Evolutionary conservation across 2,113 vertebrate species (phyloP).

Genomic region (Salvelinus alpinus): DNA sequence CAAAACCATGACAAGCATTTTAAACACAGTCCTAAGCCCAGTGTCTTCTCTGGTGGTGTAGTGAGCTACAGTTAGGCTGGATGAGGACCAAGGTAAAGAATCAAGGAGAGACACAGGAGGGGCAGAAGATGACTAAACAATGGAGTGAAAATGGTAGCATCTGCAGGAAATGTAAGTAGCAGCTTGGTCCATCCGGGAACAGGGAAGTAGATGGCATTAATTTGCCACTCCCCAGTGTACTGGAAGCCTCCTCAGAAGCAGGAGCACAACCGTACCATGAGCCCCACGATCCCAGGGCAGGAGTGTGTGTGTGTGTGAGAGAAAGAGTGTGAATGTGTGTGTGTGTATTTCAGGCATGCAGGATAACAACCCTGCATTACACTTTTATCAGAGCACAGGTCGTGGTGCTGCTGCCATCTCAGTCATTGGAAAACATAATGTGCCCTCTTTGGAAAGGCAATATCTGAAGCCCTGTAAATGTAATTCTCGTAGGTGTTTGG

Average conservation of each 20-base stretch:
- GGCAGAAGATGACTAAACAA: slow-evolving; percentile 39
- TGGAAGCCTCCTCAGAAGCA: slow-evolving; percentile 34
- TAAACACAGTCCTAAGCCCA: slow-evolving; percentile 40
- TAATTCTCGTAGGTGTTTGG: slow-evolving; percentile 11
- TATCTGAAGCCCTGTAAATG: slow-evolving; percentile 5
- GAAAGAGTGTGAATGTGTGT: slow-evolving; percentile 14
- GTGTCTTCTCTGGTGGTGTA: slow-evolving; percentile 30
- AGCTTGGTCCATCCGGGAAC: slow-evolving; percentile 43
- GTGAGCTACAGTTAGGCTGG: slow-evolving; percentile 26
- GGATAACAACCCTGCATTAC: slow-evolving; percentile 8
- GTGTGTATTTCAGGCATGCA: slow-evolving; percentile 12
- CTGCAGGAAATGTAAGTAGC: slow-evolving; percentile 28
- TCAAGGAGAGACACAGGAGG: slow-evolving; percentile 23
- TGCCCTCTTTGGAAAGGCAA: slow-evolving; percentile 1
- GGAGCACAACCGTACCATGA: not conserved
- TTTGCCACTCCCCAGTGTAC: slow-evolving; percentile 33
- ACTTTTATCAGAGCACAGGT: slow-evolving; percentile 27
- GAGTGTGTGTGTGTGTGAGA: not conserved
- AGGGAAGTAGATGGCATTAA: slow-evolving; percentile 23
- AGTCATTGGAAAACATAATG: slow-evolving; percentile 18
- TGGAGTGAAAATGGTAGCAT: slow-evolving; percentile 29
- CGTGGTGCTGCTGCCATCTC: not conserved
- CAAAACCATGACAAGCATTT: slow-evolving; percentile 40
- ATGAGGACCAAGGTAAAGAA: slow-evolving; percentile 43
- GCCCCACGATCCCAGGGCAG: not conserved